Conservation (phyloP, 2,888 invertebrate species). For the Dasysyrphus albostriatus region DNA sequence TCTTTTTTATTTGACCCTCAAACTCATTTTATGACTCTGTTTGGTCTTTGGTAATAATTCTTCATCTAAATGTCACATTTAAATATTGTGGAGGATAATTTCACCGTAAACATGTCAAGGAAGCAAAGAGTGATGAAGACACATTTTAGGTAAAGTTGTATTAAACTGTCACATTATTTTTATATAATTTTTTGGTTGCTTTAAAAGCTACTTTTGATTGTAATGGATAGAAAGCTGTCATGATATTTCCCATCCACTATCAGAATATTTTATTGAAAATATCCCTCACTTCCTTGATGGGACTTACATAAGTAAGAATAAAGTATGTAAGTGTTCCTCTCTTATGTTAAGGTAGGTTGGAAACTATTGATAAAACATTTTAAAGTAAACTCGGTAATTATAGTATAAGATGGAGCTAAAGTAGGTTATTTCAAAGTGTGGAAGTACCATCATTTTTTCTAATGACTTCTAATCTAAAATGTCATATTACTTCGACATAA, state of each 20-base stretch:
- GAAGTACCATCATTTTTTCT: too few species aligned
- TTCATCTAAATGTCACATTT: conserved; percentile 25
- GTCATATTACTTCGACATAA: too few species aligned
- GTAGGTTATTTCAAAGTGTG: too few species aligned
- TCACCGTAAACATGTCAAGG: conserved; percentile 9
- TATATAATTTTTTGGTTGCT: not conserved
- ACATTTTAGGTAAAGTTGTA: not conserved
- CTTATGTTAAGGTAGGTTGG: too few species aligned
- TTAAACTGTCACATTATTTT: conserved; percentile 1
- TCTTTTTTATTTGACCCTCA: conserved; percentile 8
- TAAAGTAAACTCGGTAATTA: too few species aligned
- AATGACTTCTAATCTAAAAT: too few species aligned
- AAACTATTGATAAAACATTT: too few species aligned
- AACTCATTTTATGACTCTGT: not conserved
- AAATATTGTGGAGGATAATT: conserved; percentile 3
- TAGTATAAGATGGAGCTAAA: too few species aligned
- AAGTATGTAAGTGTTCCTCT: too few species aligned
- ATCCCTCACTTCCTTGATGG: not conserved
- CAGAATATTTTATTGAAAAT: not conserved
- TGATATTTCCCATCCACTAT: not conserved
- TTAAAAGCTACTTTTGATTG: not conserved
- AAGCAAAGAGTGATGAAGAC: not conserved
- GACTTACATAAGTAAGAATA: not conserved
- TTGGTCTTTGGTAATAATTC: conserved; percentile 1
- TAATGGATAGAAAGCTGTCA: not conserved